Base-by-base conservation (phyloP, 2,113 vertebrate species). In the mouse (Mus musculus) region DNA sequence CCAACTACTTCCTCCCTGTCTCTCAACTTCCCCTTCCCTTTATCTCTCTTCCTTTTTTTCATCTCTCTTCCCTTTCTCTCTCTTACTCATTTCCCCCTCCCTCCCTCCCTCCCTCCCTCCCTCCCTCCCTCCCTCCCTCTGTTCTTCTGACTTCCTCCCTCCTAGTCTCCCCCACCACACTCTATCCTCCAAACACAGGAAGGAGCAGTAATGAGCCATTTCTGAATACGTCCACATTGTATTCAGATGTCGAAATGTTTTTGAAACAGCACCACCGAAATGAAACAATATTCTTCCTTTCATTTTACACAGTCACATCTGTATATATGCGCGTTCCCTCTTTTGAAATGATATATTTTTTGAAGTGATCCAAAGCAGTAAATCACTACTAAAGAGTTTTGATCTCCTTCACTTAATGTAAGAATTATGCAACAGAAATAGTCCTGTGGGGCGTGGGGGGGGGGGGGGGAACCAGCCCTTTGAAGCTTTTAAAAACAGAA, bases 401-500 rank as follows among this genome's bases (percentile, higher is more conserved):
- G 87, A 93, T 16, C 7, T 30, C 63, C 93, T 95, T 94, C 36
- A 75, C 71, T 77, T 91, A 92, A 54, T 56, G 20, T 63, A 88
- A 91, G 76, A 91, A 87, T 63, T 75, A 36, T 75, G 49, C 42
- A 71, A 89, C 11, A 72, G 88, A 96, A 97, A 93, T 69, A 22
- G 71, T 75, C 28, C 36, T 39, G 75, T 89, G 89, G 80, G 42
- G 42, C 2, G 42, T 42, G 42, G 42, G 42, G 42, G 42, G 42
- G 42, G 42, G 42, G 2, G 42, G 42, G 42, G 42, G 42, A 42
- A 42, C 42, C 42, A 42, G 42, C 42, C 42, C 42, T 42, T 42
- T 42, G 42, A 52, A 54, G 69, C 24, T 95, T 95, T 92, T 95
- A 89, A 95, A 93, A 63, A 87, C 65, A 33, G 86, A 96, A 96